Base-by-base conservation (phyloP, 92 coral and sea anemone species). In the Porites divaricata region DNA sequence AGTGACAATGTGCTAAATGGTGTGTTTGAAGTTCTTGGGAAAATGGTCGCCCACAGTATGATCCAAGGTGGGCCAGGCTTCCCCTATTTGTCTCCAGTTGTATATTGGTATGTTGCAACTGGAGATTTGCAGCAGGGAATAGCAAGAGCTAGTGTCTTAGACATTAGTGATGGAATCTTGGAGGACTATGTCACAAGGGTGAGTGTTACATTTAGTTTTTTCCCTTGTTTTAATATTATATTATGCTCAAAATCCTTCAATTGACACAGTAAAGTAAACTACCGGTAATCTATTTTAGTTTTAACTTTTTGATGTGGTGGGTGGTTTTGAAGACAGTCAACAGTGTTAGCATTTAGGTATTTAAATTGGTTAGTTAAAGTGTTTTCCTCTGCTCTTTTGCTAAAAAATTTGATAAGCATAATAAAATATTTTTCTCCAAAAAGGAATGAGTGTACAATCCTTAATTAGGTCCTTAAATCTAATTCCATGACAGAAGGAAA, bases 41-140 rank as follows among this genome's bases (percentile, higher is more conserved):
- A 78, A 67, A 87, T 90, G 71, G 83, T 86, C 22, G 93, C 88
- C n/a, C 89, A 86, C 73, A 86, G 79, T 58, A 21, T 72, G 3
- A 41, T 73, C 54, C 89, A 79, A 28, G 80, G 75, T 62, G 90
- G 90, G 13, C 84, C 88, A 61, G 93, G 93, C 19, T 87, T 90
- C 53, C 90, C 93, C 4, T 81, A 87, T 52, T 84, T 86, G 57
- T 62, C 89, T 20, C 88, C 91, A 62, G 69, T 76, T 0, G n/a
- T 86, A 76, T 86, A 82, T 35, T 90, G 88, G 81, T 89, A 85
- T 53, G 49, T 89, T 54, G 75, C 89, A 6, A 89, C 89, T 69
- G 93, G 82, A 52, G 88, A 90, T 73, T 62, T 86, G n/a, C 74
- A 66, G 50, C 82, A 90, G 70, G 91, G 86, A 10, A 1, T 83